These are phyloP conservation scores for Odontophorus gujanensis DNA, from an alignment of 2,113 vertebrate genomes.

Conservation along the genomic window DNA sequence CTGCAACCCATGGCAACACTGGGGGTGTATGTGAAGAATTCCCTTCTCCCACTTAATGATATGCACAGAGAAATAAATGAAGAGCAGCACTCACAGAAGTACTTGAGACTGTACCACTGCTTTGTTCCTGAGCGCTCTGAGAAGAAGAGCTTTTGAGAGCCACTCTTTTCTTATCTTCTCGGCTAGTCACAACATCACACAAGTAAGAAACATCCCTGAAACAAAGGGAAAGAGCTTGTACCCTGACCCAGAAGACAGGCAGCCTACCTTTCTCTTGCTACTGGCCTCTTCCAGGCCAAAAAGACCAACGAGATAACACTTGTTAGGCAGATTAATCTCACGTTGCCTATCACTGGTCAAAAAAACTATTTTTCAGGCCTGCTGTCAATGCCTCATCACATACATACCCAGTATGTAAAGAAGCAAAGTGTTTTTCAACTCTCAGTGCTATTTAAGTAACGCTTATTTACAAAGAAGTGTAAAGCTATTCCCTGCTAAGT, in stretches of 20 bases:
- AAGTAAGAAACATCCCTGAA: conserved; percentile 88
- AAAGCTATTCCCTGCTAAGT: conserved; percentile 11
- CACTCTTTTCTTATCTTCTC: conserved; percentile 35
- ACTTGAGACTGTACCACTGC: neutral
- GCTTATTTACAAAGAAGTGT: neutral
- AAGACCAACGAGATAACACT: neutral
- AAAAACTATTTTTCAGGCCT: neutral
- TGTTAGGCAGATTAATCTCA: neutral
- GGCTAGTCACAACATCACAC: conserved; percentile 73
- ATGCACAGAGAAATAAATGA: neutral
- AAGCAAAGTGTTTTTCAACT: neutral
- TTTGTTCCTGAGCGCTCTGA: neutral
- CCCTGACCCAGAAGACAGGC: neutral
- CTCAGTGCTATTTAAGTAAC: rapidly evolving
- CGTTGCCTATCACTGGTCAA: neutral
- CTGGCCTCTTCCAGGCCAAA: neutral
- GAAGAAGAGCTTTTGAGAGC: neutral
- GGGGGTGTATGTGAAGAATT: rapidly evolving
- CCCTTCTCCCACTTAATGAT: neutral
- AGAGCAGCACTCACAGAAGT: neutral
- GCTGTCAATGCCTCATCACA: neutral
- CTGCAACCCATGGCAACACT: neutral
- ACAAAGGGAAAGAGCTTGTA: neutral
- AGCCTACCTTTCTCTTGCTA: neutral
- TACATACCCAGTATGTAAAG: neutral